Evolutionary conservation across 2,113 vertebrate genomes (phyloP), one percentile per base, ranked within the genome.

Genomic region (Elgaria multicarinata): DNA sequence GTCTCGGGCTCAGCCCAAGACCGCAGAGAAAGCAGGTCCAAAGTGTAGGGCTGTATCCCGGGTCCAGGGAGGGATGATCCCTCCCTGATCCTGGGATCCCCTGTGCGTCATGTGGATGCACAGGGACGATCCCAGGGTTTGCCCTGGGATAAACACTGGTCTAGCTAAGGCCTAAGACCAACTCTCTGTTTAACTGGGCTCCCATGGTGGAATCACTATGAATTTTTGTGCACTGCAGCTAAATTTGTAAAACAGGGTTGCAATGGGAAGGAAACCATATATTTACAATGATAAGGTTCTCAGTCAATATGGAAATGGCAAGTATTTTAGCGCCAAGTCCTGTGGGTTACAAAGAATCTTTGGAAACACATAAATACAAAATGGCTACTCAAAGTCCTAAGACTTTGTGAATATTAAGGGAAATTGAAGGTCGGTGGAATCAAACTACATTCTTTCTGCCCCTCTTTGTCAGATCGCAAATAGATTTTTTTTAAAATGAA

Each of bases 381-480:
- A 50, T n/a, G 53, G 90, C 39, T 2, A 87, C 22, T n/a, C 22
- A 67, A 85, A 42, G 77, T 13, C 39, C 88, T 26, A 64, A 58
- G 75, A 22, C 55, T 81, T 33, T 28, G 69, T 26, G 44, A 90
- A 14, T 78, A 85, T 83, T 77, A 69, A 84, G 77, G 26, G 76
- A 91, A 92, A 81, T 0, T 0, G 0, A 3, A 90, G 33, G 78
- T 91, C 78, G 69, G 44, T 42, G 58, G n/a, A 86, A 85, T 24
- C 36, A 83, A 36, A 13, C 74, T 93, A 44, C 33, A 76, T 28
- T 92, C 58, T 66, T 71, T 74, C 66, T 14, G 22, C 24, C 36
- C 42, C 42, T 87, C 50, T 78, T 78, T 1, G 86, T 55, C 75
- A 85, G 66, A 85, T 91, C 90, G 85, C 77, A 55, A 92, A 74